Evolutionary conservation across 2,797 vertebrate genomes (phyloP).

Genomic region (Hydrolagus colliei): DNA sequence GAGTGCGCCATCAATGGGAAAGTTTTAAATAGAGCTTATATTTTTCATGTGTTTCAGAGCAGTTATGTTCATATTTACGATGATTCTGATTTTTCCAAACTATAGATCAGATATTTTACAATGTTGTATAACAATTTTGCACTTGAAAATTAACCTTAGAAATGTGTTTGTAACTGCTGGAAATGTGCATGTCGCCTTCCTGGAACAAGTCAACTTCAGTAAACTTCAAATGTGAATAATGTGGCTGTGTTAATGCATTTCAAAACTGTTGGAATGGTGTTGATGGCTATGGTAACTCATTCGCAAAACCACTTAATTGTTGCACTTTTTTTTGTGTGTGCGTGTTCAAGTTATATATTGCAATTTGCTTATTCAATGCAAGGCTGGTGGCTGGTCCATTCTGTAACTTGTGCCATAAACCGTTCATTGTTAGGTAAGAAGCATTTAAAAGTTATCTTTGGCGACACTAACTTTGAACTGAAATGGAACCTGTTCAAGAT

Average conservation of each 20-base stretch:
- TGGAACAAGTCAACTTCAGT: not conserved
- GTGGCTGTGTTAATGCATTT: not conserved
- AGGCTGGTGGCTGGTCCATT: not conserved
- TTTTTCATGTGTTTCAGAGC: not conserved
- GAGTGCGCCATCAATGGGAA: slow-evolving; percentile 9
- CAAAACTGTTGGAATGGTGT: too few species aligned
- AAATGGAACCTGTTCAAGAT: not conserved
- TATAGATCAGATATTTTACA: not conserved
- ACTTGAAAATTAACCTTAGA: not conserved
- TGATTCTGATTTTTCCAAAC: not conserved
- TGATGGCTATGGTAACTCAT: not conserved
- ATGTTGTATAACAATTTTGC: not conserved
- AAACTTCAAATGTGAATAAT: not conserved
- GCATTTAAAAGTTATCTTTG: not conserved
- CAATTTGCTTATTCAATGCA: not conserved
- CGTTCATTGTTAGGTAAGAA: not conserved
- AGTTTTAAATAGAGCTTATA: slow-evolving; percentile 6
- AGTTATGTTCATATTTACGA: not conserved
- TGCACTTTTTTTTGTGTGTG: not conserved
- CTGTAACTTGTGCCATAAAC: not conserved
- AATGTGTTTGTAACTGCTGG: not conserved
- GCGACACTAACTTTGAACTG: not conserved
- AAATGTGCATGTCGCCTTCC: not conserved
- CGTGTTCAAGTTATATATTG: not conserved
- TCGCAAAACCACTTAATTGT: not conserved